Evolutionary conservation across 37 sponge, comb jelly and placozoan species (phyloP).

Genomic region (Hormiphora californensis): DNA sequence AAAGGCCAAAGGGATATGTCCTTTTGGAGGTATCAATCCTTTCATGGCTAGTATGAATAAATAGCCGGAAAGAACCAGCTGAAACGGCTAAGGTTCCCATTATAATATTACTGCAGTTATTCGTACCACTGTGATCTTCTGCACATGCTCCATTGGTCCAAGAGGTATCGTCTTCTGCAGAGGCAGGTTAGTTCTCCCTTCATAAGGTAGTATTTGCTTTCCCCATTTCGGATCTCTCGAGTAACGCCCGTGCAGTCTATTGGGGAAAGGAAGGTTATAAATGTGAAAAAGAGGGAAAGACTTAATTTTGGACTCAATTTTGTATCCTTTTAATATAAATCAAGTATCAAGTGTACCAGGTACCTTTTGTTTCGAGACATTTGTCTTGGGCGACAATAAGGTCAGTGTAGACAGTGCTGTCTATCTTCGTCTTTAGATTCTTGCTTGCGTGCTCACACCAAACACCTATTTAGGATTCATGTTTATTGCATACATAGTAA

Average conservation of each 20-base stretch:
- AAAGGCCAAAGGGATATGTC: too few species aligned
- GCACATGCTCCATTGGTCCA: not conserved
- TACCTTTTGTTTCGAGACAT: not conserved
- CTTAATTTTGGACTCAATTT: too few species aligned
- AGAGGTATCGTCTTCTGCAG: not conserved
- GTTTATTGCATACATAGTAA: not conserved
- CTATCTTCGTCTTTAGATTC: not conserved
- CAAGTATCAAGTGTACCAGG: too few species aligned
- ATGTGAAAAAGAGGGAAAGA: too few species aligned
- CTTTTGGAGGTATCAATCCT: too few species aligned
- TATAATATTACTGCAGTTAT: too few species aligned
- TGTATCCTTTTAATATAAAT: too few species aligned
- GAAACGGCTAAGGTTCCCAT: too few species aligned
- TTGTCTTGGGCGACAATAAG: not conserved
- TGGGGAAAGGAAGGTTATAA: too few species aligned
- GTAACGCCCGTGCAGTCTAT: not conserved
- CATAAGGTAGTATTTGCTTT: not conserved
- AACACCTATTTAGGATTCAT: not conserved
- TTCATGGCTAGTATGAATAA: too few species aligned
- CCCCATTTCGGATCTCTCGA: not conserved
- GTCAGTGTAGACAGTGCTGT: not conserved
- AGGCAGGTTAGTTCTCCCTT: not conserved
- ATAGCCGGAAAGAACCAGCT: too few species aligned
- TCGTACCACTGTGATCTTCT: not conserved
- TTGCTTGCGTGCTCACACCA: conserved; percentile 22